A percentile compares a stretch with the other conserved stretches of the same genome.
phyloP scores from a whole-genome alignment of 1,140 invertebrate genomes.

The Brevipalpus yothersi region DNA sequence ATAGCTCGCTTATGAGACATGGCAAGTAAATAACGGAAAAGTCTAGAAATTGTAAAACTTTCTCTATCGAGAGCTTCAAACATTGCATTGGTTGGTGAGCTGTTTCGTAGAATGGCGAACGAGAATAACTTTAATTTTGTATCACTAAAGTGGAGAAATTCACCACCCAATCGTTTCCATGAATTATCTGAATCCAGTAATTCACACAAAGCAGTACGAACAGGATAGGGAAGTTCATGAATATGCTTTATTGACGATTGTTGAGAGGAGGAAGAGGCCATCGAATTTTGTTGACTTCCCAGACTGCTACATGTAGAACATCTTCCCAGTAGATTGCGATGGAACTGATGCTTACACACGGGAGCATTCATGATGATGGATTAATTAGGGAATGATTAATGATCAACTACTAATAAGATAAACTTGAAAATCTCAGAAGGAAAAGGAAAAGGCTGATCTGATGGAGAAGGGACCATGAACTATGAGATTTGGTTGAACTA shows the following conservation, averaged over 20 bases:
- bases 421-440: too few species aligned
- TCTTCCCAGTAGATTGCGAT: too few species aligned
- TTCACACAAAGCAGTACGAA: conserved; percentile 38
- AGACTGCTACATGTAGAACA: too few species aligned
- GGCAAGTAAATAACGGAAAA: conserved; percentile 39
- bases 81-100: conserved; percentile 45
- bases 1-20: conserved; percentile 49
- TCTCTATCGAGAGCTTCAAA: conserved; percentile 46
- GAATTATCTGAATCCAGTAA: conserved; percentile 46
- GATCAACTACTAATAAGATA: too few species aligned
- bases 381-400: too few species aligned
- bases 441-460: too few species aligned
- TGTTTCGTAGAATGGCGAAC: conserved; percentile 21
- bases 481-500: too few species aligned
- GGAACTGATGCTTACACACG: too few species aligned
- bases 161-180: conserved; percentile 43
- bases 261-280: not conserved
- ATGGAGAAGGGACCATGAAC: too few species aligned
- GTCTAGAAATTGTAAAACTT: conserved; percentile 47
- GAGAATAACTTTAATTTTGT: conserved; percentile 25
- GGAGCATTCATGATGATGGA: too few species aligned
- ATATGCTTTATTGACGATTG: not conserved
- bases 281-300: too few species aligned
- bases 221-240: conserved; percentile 34
- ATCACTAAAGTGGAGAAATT: conserved; percentile 24